phyloP scores from a whole-genome alignment of 2,113 vertebrate genomes.

The Colaptes auratus region DNA sequence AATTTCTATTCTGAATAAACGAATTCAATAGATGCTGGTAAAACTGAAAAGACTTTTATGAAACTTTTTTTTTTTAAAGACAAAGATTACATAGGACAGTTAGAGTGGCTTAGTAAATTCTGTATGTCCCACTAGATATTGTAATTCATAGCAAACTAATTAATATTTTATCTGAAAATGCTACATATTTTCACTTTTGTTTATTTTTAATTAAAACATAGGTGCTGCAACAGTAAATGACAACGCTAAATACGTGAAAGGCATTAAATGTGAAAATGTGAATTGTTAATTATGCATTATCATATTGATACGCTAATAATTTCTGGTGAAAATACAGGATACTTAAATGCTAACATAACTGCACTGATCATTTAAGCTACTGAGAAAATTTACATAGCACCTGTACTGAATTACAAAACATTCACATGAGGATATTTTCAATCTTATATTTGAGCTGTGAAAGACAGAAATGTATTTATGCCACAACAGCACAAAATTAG shows the following conservation, averaged over 20 bases:
- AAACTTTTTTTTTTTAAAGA: neutral
- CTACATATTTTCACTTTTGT: neutral
- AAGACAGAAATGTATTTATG: neutral
- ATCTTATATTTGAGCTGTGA: neutral
- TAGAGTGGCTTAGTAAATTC: neutral
- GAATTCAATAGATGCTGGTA: neutral
- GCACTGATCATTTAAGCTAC: neutral
- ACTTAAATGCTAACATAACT: neutral
- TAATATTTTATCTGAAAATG: conserved; percentile 42
- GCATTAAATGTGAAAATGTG: conserved; percentile 2
- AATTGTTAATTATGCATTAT: conserved; percentile 15
- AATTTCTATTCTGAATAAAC: neutral
- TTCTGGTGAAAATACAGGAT: neutral
- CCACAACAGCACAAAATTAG: neutral
- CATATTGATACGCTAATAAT: neutral
- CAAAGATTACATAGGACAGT: neutral
- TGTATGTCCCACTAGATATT: conserved; percentile 23
- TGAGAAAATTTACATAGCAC: neutral
- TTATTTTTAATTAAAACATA: conserved; percentile 56
- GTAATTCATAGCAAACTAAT: conserved; percentile 35
- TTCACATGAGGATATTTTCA: neutral
- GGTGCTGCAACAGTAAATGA: neutral
- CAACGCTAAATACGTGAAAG: conserved; percentile 21
- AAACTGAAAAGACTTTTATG: neutral
- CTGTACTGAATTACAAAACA: neutral